Evolutionary conservation across 2,888 invertebrate genomes (phyloP), one percentile per base, ranked within the genome.

Genomic region (Agelastica alni): DNA sequence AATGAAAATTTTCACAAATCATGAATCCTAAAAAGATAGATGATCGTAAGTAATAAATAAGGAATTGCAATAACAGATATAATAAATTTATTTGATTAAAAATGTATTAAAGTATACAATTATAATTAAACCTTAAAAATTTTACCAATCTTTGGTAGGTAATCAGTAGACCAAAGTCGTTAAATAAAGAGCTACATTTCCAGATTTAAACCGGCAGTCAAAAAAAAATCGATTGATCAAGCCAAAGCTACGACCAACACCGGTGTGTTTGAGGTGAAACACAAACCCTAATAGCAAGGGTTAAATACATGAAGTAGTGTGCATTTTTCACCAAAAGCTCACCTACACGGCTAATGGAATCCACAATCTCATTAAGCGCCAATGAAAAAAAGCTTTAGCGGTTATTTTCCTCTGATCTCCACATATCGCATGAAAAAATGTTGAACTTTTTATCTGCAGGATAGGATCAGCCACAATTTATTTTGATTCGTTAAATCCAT

Each of bases 301-400:
- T 75, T 75, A 74, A 75, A 75, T 75, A 74, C 75, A 76, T 75
- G 75, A 75, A 75, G 75, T 75, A 73, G 71, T 73, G 74, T 73
- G 73, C 73, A 75, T 76, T 76, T 75, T 76, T 75, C 73, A 74
- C 71, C 70, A 66, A 59, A 67, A 68, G 71, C 66, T 64, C 64
- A 69, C 67, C 68, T 67, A 65, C 65, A 66, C 53, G 62, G 60
- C 57, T 59, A 68, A 65, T 64, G 62, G 62, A 61, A 59, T 58
- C 61, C 66, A 64, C 65, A 62, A 62, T 66, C 58, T 58, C 62
- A 53, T 56, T 59, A 64, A 55, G 61, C 60, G 60, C 57, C 57
- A 61, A 63, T 58, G 63, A 62, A 56, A 61, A 56, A 62, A 52
- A 46, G 52, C 56, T 58, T 46, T 49, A 43, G 53, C 37, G 51